These are phyloP conservation scores for Drosophila repletoides DNA, from an alignment of 1,140 invertebrate genomes.

Conservation along the genomic window DNA sequence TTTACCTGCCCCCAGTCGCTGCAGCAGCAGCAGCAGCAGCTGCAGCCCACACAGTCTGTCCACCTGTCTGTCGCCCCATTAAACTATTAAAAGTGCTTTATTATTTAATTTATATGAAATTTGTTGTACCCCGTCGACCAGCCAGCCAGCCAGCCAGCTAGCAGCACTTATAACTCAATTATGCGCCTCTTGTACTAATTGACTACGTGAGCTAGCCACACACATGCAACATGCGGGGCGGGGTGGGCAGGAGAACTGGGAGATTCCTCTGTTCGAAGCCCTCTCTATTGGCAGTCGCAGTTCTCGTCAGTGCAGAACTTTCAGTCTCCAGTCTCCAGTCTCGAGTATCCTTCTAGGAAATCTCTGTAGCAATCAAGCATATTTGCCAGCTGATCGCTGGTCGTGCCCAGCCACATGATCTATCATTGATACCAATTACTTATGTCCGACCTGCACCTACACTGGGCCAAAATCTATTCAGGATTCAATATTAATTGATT, in stretches of 20 bases:
- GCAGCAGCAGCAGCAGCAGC: constrained; percentile 48
- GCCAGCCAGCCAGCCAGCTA: constrained; percentile 2
- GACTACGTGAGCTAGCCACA: constrained; percentile 24
- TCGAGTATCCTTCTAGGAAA: constrained; percentile 31
- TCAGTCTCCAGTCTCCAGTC: too few species aligned
- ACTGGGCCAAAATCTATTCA: constrained; percentile 18
- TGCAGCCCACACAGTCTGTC: constrained; percentile 41
- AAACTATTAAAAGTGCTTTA: constrained; percentile 69
- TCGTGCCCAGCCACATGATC: constrained; percentile 43
- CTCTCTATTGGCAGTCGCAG: background rate
- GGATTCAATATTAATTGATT: too few species aligned
- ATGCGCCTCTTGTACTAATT: constrained; percentile 37
- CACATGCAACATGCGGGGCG: background rate
- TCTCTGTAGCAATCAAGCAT: constrained; percentile 19
- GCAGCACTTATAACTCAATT: constrained; percentile 72
- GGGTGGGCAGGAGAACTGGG: too few species aligned
- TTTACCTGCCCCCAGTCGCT: background rate
- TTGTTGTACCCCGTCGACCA: too few species aligned
- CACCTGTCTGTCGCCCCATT: constrained; percentile 35
- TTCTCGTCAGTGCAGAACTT: background rate
- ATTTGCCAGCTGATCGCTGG: constrained; percentile 20
- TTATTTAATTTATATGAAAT: constrained; percentile 66
- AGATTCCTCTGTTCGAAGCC: too few species aligned
- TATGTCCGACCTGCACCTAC: constrained; percentile 3
- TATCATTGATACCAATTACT: constrained; percentile 50